Evolutionary conservation across 2,888 invertebrate species (phyloP).

Genomic region (Diarsia dahlii): DNA sequence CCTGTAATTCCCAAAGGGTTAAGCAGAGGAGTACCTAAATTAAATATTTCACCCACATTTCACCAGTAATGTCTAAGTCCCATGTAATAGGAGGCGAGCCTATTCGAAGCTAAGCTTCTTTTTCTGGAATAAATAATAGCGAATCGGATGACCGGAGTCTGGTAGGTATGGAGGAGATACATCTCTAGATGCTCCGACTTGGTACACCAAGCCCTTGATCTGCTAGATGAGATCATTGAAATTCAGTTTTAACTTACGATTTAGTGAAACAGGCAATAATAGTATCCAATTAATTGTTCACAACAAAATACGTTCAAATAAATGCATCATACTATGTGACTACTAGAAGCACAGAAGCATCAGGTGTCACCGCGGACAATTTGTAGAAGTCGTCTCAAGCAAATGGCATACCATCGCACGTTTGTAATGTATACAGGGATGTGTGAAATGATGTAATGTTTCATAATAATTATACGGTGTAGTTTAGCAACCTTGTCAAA

Average conservation of each 20-base stretch:
- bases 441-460: background rate
- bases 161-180: too few species aligned
- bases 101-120: background rate
- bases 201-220: too few species aligned
- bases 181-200: too few species aligned
- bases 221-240: background rate
- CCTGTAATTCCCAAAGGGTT: too few species aligned
- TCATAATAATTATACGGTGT: too few species aligned
- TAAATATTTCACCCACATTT: too few species aligned
- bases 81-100: too few species aligned
- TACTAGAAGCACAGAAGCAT: constrained; percentile 20
- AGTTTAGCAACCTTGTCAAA: too few species aligned
- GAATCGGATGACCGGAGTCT: background rate
- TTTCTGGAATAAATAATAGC: background rate
- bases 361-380: constrained; percentile 43
- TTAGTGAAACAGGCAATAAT: background rate
- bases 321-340: background rate
- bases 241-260: too few species aligned
- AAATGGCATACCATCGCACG: constrained; percentile 1
- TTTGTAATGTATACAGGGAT: constrained; percentile 1
- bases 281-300: background rate
- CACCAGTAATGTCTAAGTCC: too few species aligned
- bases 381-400: constrained; percentile 35
- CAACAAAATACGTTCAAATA: background rate
- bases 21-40: too few species aligned